Conservation (phyloP, 2,888 invertebrate species). For the Rhamnusium bicolor region DNA sequence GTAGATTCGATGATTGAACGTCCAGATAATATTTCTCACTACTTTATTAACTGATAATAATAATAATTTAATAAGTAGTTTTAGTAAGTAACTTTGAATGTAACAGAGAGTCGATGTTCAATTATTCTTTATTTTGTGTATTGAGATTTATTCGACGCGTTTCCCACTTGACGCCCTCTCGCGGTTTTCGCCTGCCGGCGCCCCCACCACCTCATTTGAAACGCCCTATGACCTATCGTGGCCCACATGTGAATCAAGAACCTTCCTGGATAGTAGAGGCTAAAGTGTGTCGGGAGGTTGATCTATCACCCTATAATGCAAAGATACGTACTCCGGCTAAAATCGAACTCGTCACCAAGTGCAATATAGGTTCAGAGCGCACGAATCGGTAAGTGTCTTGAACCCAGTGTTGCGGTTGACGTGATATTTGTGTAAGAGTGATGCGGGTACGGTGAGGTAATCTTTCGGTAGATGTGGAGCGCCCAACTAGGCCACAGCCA, state of each 20-base stretch:
- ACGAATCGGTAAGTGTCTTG: conserved; percentile 57
- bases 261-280: conserved; percentile 72
- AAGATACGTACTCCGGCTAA: conserved; percentile 59
- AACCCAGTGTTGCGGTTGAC: conserved; percentile 58
- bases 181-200: conserved; percentile 34
- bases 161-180: conserved; percentile 42
- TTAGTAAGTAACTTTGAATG: too few relatives aligned
- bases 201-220: conserved; percentile 60
- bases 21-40: too few relatives aligned
- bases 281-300: conserved; percentile 72
- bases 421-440: conserved; percentile 54
- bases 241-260: conserved; percentile 71
- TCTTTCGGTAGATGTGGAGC: conserved; percentile 58
- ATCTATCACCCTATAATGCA: conserved; percentile 71
- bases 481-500: conserved; percentile 65
- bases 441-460: conserved; percentile 58
- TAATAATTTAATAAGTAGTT: too few relatives aligned
- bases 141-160: conserved; percentile 36
- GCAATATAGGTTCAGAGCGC: conserved; percentile 56
- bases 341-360: conserved; percentile 56
- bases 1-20: too few relatives aligned
- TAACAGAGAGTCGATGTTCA: conserved; percentile 13
- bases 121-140: conserved; percentile 28
- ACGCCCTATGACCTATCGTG: conserved; percentile 72
- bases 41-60: too few relatives aligned